Conservation (phyloP, 53 echinoderm and acorn worm genomes). For the Glandiceps talaboti region DNA sequence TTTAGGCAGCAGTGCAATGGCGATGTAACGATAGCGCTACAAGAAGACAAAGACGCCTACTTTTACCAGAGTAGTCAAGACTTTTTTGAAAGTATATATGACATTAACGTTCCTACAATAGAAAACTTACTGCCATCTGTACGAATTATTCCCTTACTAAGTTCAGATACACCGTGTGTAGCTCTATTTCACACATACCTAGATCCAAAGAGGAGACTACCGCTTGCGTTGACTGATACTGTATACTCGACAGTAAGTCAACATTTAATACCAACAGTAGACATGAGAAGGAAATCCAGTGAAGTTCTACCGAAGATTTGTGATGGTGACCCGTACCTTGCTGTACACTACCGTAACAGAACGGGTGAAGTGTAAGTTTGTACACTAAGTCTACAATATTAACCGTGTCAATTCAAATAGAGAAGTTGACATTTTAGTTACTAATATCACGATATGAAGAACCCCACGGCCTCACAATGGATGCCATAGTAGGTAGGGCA, state of each 20-base stretch:
- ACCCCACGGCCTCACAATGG: too few relatives aligned
- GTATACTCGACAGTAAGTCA: not conserved
- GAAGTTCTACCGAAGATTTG: not conserved
- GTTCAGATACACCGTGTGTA: not conserved
- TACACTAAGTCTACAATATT: not conserved
- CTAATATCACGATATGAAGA: too few relatives aligned
- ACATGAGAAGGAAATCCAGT: not conserved
- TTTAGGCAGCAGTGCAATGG: constrained; percentile 24
- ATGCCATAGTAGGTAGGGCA: too few relatives aligned
- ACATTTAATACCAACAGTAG: not conserved
- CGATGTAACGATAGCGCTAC: not conserved
- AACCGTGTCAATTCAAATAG: too few relatives aligned
- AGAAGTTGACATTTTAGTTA: too few relatives aligned
- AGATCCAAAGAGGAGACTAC: not conserved
- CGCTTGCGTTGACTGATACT: not conserved
- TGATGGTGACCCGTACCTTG: not conserved
- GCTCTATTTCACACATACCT: not conserved
- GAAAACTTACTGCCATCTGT: not conserved
- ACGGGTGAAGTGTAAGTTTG: not conserved
- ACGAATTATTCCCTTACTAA: not conserved
- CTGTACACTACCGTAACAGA: not conserved
- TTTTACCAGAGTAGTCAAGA: not conserved
- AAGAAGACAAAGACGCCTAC: not conserved
- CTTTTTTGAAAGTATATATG: not conserved
- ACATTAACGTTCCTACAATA: not conserved